Percentiles rank a stretch among this genome's conserved stretches.
These are phyloP conservation scores for Schizopygopsis pylzovi DNA, from an alignment of 2,797 vertebrate genomes.

Conservation along the genomic window DNA sequence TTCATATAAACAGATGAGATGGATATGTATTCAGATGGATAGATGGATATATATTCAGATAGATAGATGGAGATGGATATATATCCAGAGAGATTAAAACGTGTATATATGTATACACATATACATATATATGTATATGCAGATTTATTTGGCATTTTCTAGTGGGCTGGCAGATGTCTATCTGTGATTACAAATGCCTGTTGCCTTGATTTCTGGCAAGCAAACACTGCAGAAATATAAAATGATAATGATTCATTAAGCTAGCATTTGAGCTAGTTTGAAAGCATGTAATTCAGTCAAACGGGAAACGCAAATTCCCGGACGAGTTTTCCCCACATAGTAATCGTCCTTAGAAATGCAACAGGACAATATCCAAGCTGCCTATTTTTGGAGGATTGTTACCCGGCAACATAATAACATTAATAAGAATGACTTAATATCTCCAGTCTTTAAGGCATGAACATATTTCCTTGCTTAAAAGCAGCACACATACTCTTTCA, in stretches of 20 bases:
- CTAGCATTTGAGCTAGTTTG: conserved; percentile 34
- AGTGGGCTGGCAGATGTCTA: conserved; percentile 30
- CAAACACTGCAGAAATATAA: conserved; percentile 38
- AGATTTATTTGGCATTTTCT: conserved; percentile 18
- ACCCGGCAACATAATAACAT: conserved; percentile 19
- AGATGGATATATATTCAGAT: no score
- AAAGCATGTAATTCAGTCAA: conserved; percentile 29
- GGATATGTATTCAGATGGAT: background rate
- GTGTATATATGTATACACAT: no score
- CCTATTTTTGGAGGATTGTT: background rate
- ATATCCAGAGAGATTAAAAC: background rate
- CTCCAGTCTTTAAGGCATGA: background rate
- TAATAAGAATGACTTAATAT: conserved; percentile 4
- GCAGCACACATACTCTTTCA: conserved; percentile 6
- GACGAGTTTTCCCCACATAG: conserved; percentile 1
- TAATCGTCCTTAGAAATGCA: background rate
- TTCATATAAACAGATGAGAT: background rate
- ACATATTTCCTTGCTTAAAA: background rate
- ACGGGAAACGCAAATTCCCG: conserved; percentile 10
- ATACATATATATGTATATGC: no score
- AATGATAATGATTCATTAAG: conserved; percentile 41
- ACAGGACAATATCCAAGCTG: background rate
- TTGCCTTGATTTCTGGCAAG: conserved; percentile 40
- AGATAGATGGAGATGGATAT: no score
- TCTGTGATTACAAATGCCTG: conserved; percentile 37